Base-by-base conservation (phyloP, 2,888 invertebrate genomes). In the Macroteleia sp. region DNA sequence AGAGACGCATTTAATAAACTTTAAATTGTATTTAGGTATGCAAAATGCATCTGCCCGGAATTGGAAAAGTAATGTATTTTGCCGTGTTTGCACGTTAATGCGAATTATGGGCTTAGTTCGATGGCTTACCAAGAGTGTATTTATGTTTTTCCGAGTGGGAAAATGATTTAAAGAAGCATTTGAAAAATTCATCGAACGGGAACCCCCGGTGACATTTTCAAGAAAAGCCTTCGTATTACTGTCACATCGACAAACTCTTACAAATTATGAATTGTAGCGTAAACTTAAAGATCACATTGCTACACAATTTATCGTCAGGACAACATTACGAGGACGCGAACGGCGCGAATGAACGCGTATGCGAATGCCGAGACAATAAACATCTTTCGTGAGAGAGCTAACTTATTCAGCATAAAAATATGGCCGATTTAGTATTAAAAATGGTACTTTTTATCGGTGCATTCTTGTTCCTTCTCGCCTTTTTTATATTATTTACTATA, bases 11-110 rank as follows among this genome's bases (percentile, higher is more conserved):
- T 67, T 56, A 77, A 77, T 66, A 71, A 77, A 77, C 70, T 70
- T 77, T 48, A 71, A 77, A 77, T 77, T 66, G 66, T 77, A 77
- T 71, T 77, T 77, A 71, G 59, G 44, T 77, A 71, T 71, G 66
- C 70, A 71, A 70, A 77, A 77, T 70, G 64, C 54, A 52, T 67
- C 36, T 56, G 76, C 64, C 42, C 64, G 64, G 57, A 61, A 61
- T 56, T 62, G 64, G 39, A 66, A 67, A 61, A 67, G 74, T 67
- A 75, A 75, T 67, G 61, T 75, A 59, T 66, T 61, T 56, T 46
- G 28, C 10, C 66, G 66, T 74, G 66, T 74, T 74, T 74, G 74
- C 74, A 74, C 66, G 74, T 74, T 66, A 54, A 66, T 66, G 66
- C 59, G 66, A 74, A 66, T 66, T 66, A 74, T 66, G 59, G 74